Evolutionary conservation across 2,888 invertebrate species (phyloP).

Genomic region (Tanaodytes sp.): DNA sequence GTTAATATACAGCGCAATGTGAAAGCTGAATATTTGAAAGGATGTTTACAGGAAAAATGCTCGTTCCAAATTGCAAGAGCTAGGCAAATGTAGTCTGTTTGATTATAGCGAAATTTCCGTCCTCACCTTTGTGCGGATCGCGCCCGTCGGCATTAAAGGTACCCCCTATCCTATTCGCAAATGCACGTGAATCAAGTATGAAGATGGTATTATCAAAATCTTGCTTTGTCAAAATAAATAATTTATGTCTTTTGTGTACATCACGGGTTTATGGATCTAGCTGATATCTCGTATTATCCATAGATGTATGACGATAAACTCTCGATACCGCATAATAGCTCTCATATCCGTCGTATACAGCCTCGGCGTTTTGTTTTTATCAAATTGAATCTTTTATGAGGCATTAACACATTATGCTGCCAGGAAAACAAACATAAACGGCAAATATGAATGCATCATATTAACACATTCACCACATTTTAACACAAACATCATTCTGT

Average conservation of each 20-base stretch:
- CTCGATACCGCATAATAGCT: too few relatives aligned
- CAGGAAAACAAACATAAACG: too few relatives aligned
- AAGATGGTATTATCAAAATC: conserved; percentile 30
- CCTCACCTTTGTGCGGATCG: background rate
- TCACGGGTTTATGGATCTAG: background rate
- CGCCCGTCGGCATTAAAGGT: conserved; percentile 5
- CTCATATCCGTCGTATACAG: too few relatives aligned
- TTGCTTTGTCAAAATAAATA: conserved; percentile 29
- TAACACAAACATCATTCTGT: too few relatives aligned
- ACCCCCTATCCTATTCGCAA: conserved; percentile 12
- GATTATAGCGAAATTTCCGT: background rate
- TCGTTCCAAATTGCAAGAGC: background rate
- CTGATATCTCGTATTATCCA: conserved; percentile 22
- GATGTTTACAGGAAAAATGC: too few relatives aligned
- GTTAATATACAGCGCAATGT: too few relatives aligned
- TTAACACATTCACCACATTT: too few relatives aligned
- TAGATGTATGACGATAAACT: conserved; percentile 17
- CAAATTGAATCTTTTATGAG: too few relatives aligned
- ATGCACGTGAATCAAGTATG: conserved; percentile 24
- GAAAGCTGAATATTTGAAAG: too few relatives aligned
- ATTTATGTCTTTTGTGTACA: conserved; percentile 11
- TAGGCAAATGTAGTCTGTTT: conserved; percentile 1
- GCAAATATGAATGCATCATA: too few relatives aligned
- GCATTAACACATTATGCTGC: too few relatives aligned
- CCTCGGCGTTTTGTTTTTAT: too few relatives aligned